Base-by-base conservation (phyloP, 23 tunicate genomes). In the Halocynthia roretzi region DNA sequence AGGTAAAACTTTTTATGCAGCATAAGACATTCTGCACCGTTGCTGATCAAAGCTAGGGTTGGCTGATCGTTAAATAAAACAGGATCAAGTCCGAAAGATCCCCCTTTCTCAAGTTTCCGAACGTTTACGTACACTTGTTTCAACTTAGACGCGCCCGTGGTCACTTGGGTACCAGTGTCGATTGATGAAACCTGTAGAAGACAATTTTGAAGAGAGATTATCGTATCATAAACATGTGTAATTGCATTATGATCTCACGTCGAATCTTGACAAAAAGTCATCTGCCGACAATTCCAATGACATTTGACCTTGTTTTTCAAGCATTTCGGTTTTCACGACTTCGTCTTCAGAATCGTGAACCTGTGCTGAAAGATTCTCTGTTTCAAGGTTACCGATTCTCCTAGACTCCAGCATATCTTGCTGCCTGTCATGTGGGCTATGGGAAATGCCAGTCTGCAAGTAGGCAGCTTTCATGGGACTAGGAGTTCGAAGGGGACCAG, bases 401-500 rank as follows among this genome's bases (percentile, higher is more conserved):
- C 17, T 15, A 15, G 4, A 15, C 4, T 15, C n/a, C 64, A n/a
- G n/a, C 64, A 60, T 1, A 15, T 15, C 64, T 60, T 4, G 8
- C 73, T 53, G 50, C 73, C 51, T 10, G 73, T 6, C 10, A 7
- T 54, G 51, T 53, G 73, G 8, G 73, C 51, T 18, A 23, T 18
- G 10, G n/a, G 17, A 62, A 11, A 55, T 22, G 7, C 95, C 95
- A 23, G 95, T 88, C 9, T 78, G 84, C 17, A 88, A 71, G 75
- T 88, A 88, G 54, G 95, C 95, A 6, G 95, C 84, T 72, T 88
- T 88, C 82, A 86, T 88, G 22, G 95, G 95, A 71, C 95, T 88
- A 50, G 95, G 95, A 15, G 95, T 88, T 66, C 95, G 72, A 0
- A 84, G 84, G 31, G 83, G 83, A 0, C 50, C 49, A 50, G 77